Base-by-base conservation (phyloP, 1,140 invertebrate genomes). In the Rhagoletis pomonella region DNA sequence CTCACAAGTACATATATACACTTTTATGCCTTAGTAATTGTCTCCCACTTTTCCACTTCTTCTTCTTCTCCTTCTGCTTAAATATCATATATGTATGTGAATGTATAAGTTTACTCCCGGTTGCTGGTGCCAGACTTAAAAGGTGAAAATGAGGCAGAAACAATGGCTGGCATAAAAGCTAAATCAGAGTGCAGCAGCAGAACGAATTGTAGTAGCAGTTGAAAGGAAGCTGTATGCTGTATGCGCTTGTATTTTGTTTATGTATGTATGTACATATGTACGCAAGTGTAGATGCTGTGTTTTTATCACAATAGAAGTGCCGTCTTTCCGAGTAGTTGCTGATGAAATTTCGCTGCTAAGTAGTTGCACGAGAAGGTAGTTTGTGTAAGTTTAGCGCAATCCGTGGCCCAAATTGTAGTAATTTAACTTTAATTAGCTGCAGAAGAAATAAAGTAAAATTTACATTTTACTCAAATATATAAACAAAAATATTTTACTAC, bases 341-440 rank as follows among this genome's bases (percentile, higher is more conserved):
- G 50, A 7, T n/a, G 2, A 10, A 55, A 7, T 55, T 55, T 55
- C 4, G 19, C 39, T 29, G 29, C 1, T 39, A 19, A 4, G 47
- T 9, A 81, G 55, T 55, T 55, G n/a, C n/a, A 47, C 29, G 29
- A 29, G 29, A 29, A 29, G 29, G 73, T 81, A 47, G 73, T 14
- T 55, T 12, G 4, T 19, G 50, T 19, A 3, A 47, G 42, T 3
- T 55, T 3, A 50, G 12, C 47, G 73, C 17, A 55, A 3, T 81
- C 17, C 42, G 0, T 55, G 10, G 29, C 29, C 29, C 29, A 29
- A 29, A 0, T 29, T 50, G 19, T 77, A 6, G 7, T 10, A 47
- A 47, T 50, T 81, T 17, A 55, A 6, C 5, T 77, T 77, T n/a
- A 77, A 77, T 77, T 77, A 39, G 69, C 47, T 81, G 73, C 55